A percentile compares a stretch with the other conserved stretches of the same genome.
phyloP scores from a whole-genome alignment of 2,888 invertebrate species.

The Leucophenga montana region DNA sequence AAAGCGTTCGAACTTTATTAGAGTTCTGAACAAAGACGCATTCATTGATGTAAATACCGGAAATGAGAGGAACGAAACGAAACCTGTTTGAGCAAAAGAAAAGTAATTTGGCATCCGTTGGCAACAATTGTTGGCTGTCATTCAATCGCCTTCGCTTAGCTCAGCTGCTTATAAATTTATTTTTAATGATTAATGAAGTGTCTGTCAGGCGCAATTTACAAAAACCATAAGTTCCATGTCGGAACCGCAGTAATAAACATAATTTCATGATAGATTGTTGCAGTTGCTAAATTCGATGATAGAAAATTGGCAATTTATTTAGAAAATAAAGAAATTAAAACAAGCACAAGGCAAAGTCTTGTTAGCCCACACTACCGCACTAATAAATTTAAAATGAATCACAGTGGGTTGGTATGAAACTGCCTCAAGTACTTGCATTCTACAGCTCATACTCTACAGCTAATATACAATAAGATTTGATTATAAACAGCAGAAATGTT shows the following conservation, averaged over 20 bases:
- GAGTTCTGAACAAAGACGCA: background rate
- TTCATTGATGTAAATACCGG: background rate
- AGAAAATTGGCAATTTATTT: slow-evolving; percentile 1
- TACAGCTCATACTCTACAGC: no score
- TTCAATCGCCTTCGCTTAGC: background rate
- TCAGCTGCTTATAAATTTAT: background rate
- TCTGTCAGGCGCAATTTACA: slow-evolving; percentile 13
- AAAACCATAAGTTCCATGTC: background rate
- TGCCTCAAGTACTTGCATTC: background rate
- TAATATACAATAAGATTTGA: no score
- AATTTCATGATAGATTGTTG: slow-evolving; percentile 12
- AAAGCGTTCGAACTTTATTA: slow-evolving; percentile 22
- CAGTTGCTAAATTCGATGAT: slow-evolving; percentile 7
- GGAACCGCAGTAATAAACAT: background rate
- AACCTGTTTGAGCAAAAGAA: background rate
- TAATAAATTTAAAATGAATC: no score
- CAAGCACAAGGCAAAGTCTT: no score
- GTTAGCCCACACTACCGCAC: no score
- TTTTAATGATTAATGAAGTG: slow-evolving; percentile 29
- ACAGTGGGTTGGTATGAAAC: no score
- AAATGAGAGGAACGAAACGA: background rate
- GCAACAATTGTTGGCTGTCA: background rate
- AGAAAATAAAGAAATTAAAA: background rate
- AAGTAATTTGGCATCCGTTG: slow-evolving; percentile 8
- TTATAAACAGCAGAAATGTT: no score